These are phyloP conservation scores for Calycopis cecrops DNA, from an alignment of 1,140 invertebrate genomes.

Conservation along the genomic window DNA sequence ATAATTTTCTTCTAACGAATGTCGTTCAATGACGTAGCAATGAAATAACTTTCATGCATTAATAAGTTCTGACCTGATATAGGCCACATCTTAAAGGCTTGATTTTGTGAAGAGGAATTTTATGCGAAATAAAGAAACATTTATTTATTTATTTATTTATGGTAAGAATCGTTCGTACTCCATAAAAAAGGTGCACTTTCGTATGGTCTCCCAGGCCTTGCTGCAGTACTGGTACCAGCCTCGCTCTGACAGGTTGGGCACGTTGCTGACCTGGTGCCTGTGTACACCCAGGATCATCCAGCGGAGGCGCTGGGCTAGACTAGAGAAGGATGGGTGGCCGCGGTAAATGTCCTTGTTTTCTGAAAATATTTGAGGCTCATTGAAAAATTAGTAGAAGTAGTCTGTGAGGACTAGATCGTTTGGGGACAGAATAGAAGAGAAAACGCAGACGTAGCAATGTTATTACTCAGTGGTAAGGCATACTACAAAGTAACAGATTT, in stretches of 20 bases:
- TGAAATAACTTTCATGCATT: no score
- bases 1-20: no score
- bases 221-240: constrained; percentile 87
- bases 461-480: no score
- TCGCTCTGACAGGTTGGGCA: constrained; percentile 79
- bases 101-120: no score
- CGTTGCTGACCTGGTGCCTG: constrained; percentile 79
- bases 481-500: no score
- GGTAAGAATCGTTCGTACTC: constrained; percentile 88
- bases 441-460: no score
- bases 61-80: no score
- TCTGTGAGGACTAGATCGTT: background rate
- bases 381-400: background rate
- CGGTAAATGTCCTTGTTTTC: constrained; percentile 74
- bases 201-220: constrained; percentile 88
- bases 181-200: constrained; percentile 87
- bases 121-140: no score
- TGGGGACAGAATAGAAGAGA: no score
- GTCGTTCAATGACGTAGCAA: no score
- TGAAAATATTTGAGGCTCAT: constrained; percentile 32
- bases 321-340: constrained; percentile 81
- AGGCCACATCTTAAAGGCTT: no score
- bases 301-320: constrained; percentile 79
- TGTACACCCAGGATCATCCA: constrained; percentile 82
- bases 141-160: constrained; percentile 38